A percentile compares a stretch with the other conserved stretches of the same genome.
Conservation (phyloP, 2,113 vertebrate genomes). For the Chaetorhynchus papuensis region DNA sequence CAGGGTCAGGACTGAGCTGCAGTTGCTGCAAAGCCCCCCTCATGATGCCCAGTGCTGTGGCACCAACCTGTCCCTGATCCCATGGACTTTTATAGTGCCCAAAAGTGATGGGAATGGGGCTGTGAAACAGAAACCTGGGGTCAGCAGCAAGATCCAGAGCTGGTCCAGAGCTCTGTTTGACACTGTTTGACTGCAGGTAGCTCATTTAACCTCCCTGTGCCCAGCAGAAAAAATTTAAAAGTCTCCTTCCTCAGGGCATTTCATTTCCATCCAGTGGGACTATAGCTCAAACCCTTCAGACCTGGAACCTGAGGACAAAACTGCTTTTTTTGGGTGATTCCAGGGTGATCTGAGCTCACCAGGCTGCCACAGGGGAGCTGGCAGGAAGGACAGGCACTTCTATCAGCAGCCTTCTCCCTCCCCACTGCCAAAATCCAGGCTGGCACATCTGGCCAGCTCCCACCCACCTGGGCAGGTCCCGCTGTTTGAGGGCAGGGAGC, state of each 20-base stretch:
- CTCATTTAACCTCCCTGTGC: not conserved
- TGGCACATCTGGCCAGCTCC: not conserved
- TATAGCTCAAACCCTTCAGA: not conserved
- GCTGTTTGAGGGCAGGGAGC: not conserved
- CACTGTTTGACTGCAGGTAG: not conserved
- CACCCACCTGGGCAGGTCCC: not conserved
- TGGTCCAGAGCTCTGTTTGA: not conserved
- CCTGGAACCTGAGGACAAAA: not conserved
- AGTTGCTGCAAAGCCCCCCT: not conserved
- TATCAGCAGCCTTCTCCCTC: not conserved
- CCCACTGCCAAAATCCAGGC: not conserved
- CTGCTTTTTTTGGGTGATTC: not conserved
- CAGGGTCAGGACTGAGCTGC: not conserved
- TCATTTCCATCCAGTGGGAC: not conserved
- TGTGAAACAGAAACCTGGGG: not conserved
- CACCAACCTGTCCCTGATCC: not conserved
- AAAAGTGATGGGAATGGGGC: not conserved
- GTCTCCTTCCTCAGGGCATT: not conserved
- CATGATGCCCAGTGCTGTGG: not conserved
- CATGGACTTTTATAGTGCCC: accelerated
- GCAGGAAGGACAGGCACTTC: not conserved
- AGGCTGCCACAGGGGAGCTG: not conserved
- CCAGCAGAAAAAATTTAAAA: not conserved
- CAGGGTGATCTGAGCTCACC: not conserved
- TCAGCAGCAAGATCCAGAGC: not conserved